Conservation (phyloP, 2,888 invertebrate genomes). For the Limnephilus marmoratus region DNA sequence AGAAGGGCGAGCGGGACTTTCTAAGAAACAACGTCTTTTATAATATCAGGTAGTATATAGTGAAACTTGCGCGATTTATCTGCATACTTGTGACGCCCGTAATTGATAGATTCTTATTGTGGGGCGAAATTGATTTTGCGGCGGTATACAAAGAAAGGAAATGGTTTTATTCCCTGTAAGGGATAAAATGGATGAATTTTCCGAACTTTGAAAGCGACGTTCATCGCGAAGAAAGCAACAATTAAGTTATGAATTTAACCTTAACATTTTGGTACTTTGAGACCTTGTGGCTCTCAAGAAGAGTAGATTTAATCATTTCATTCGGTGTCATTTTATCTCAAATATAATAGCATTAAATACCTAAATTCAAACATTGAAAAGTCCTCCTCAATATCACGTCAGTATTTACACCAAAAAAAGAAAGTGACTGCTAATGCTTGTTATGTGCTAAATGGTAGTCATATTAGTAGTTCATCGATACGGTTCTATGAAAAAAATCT, state of each 20-base stretch:
- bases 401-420: no score
- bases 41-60: constrained; percentile 49
- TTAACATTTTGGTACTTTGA: not conserved
- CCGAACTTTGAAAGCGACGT: not conserved
- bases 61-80: constrained; percentile 65
- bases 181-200: constrained; percentile 18
- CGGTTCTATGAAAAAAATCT: no score
- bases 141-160: constrained; percentile 9
- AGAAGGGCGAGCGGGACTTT: constrained; percentile 19
- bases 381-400: no score
- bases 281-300: not conserved
- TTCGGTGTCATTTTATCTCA: no score
- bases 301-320: not conserved
- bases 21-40: constrained; percentile 63
- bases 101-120: constrained; percentile 64
- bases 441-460: no score
- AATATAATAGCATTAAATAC: no score
- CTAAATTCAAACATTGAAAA: no score
- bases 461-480: no score
- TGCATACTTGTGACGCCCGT: constrained; percentile 62
- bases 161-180: not conserved
- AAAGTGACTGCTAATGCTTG: no score
- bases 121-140: constrained; percentile 52
- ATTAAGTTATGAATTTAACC: not conserved
- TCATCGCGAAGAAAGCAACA: no score